Evolutionary conservation across 1,140 invertebrate genomes (phyloP).

Genomic region (Neomicropteryx cornuta): DNA sequence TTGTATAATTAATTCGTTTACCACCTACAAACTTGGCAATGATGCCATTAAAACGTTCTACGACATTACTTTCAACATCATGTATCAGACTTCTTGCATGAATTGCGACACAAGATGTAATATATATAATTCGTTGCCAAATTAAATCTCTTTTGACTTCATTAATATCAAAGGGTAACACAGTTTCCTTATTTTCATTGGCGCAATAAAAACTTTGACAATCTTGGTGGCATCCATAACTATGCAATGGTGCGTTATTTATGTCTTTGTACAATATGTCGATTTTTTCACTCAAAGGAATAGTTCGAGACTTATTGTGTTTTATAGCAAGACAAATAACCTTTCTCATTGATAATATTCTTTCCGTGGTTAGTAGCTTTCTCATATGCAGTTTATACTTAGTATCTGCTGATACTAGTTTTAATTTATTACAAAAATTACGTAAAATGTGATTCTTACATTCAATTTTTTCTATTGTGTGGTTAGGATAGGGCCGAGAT

Average conservation of each 20-base stretch:
- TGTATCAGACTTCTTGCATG: constrained; percentile 20
- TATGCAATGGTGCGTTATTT: neutral
- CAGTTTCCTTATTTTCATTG: neutral
- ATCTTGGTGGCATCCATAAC: constrained; percentile 2
- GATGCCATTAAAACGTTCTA: constrained; percentile 26
- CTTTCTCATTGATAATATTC: constrained; percentile 5
- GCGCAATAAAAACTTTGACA: constrained; percentile 1
- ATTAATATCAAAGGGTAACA: neutral
- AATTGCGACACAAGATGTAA: neutral
- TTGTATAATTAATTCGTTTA: constrained; percentile 23
- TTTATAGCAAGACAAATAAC: constrained; percentile 18
- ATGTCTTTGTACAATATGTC: constrained; percentile 6
- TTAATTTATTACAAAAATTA: constrained; percentile 15
- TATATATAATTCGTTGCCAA: neutral
- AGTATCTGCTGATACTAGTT: constrained; percentile 2
- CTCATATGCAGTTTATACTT: constrained; percentile 1
- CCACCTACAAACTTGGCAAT: constrained; percentile 23
- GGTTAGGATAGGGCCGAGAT: constrained; percentile 9
- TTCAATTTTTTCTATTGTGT: constrained; percentile 17
- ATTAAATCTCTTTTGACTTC: neutral
- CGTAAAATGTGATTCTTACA: constrained; percentile 22
- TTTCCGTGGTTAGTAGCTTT: neutral
- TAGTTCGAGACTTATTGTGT: too few relatives aligned
- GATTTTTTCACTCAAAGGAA: constrained; percentile 21
- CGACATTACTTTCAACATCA: constrained; percentile 26